Percentiles rank a stretch among this genome's conserved stretches.
Evolutionary conservation across 1,140 invertebrate species (phyloP).

Genomic region (Hormaphis cornu): DNA sequence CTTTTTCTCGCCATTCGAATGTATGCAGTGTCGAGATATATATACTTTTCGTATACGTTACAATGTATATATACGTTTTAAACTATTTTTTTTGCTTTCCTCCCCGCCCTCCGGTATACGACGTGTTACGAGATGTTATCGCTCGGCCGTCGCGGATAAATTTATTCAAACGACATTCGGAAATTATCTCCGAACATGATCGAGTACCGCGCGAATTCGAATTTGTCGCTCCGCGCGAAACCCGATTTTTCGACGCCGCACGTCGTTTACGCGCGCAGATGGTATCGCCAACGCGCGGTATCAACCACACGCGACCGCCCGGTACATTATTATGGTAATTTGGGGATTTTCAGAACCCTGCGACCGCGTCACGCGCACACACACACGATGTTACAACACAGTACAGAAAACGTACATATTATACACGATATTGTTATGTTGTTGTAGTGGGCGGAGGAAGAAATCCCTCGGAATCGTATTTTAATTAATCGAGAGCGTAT

Average conservation of each 20-base stretch:
- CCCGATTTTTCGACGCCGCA: not conserved
- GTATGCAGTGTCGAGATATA: no score
- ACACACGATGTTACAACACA: no score
- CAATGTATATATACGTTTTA: no score
- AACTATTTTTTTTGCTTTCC: no score
- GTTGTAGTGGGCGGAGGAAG: not conserved
- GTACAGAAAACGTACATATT: not conserved
- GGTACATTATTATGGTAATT: constrained; percentile 31
- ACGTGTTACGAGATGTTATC: no score
- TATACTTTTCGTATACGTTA: no score
- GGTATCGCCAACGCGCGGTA: constrained; percentile 31
- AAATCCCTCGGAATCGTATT: constrained; percentile 24
- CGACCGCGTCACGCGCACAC: not conserved
- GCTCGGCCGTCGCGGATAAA: no score
- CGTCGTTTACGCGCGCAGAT: constrained; percentile 4
- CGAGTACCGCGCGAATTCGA: constrained; percentile 10
- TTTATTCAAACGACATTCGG: constrained; percentile 30
- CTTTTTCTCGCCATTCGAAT: no score
- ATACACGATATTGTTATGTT: not conserved
- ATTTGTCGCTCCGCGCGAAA: not conserved
- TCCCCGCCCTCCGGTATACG: no score
- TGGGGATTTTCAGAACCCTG: no score
- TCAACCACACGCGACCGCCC: not conserved
- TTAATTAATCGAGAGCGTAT: constrained; percentile 33
- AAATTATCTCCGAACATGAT: constrained; percentile 31